Percentiles rank a stretch among this genome's conserved stretches.
Conservation (phyloP, 2,888 invertebrate genomes). For the Romanomermis culicivorax region DNA sequence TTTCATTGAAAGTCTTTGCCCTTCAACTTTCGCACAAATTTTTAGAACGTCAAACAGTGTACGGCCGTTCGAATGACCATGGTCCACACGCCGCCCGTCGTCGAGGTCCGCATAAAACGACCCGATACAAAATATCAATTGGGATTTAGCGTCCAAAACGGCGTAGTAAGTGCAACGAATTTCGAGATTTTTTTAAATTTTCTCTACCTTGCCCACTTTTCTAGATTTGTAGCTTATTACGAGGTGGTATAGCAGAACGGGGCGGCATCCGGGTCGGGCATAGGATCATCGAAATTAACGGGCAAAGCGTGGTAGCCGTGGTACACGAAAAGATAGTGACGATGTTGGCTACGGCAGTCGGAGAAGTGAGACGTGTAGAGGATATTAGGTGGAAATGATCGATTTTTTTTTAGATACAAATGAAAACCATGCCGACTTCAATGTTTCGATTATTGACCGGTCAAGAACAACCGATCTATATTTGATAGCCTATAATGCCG, state of each 20-base stretch:
- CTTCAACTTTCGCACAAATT: no score
- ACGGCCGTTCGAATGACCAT: constrained; percentile 96
- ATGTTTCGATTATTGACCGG: constrained; percentile 97
- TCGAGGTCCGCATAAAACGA: constrained; percentile 93
- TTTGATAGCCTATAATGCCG: constrained; percentile 36
- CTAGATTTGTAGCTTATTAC: constrained; percentile 83
- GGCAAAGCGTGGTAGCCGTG: constrained; percentile 96
- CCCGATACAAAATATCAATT: constrained; percentile 99
- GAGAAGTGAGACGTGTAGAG: constrained; percentile 56
- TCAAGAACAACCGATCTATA: constrained; percentile 96
- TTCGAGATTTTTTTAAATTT: neutral
- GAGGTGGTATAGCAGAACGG: constrained; percentile 94
- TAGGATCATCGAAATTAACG: constrained; percentile 97
- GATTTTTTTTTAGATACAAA: constrained; percentile 55
- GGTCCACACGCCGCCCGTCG: constrained; percentile 96
- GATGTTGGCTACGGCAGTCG: constrained; percentile 90
- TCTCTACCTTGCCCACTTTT: neutral
- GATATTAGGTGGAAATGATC: neutral
- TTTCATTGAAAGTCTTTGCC: no score
- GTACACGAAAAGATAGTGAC: constrained; percentile 99
- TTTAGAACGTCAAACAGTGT: constrained; percentile 64
- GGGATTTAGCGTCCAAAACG: constrained; percentile 98
- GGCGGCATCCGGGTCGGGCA: constrained; percentile 97
- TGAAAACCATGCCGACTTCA: constrained; percentile 99
- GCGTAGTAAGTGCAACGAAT: constrained; percentile 49